Base-by-base conservation (phyloP, 92 coral and sea anemone genomes). In the Ricordea florida region DNA sequence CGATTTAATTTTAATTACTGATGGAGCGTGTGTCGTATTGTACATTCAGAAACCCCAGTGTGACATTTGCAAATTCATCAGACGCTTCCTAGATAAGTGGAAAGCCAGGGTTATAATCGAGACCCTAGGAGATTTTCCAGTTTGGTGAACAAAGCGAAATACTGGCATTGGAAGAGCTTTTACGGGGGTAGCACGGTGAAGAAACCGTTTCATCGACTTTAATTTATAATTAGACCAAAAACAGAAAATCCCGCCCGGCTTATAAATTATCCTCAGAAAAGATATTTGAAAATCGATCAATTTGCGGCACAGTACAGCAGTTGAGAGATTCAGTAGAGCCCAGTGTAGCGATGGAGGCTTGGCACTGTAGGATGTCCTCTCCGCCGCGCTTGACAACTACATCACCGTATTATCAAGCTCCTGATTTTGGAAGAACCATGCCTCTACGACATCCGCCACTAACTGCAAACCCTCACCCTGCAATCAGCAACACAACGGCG, bases 381-480 rank as follows among this genome's bases (percentile, higher is more conserved):
- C 61, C 81, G 48, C 69, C 91, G 32, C 90, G 76, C 64, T 29
- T 85, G 48, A 67, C 46, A 42, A 48, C 84, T n/a, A 13, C 74
- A 9, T 27, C 56, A 17, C 51, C 92, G 36, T 78, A 65, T 38
- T 69, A 56, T 52, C 45, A 72, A 14, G 92, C 69, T 10, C 76
- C 87, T 5, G 93, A 87, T 51, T 91, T 78, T 57, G 97, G 97
- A 2, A 75, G 78, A 18, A 91, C 97, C n/a, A 87, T 91, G 45
- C 98, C 97, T n/a, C 83, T 94, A 2, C 78, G 93, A 9, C 98
- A 94, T 49, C 97, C 97, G n/a, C 98, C 98, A 13, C 71, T 89
- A 10, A 60, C 78, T 10, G 57, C 76, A 3, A 79, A 80, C 35
- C 85, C 66, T 13, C 73, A 75, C 42, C 52, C 51, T 29, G 66